Evolutionary conservation across 2,113 vertebrate genomes (phyloP), one percentile per base, ranked within the genome.

Genomic region (Pterocles burchelli): DNA sequence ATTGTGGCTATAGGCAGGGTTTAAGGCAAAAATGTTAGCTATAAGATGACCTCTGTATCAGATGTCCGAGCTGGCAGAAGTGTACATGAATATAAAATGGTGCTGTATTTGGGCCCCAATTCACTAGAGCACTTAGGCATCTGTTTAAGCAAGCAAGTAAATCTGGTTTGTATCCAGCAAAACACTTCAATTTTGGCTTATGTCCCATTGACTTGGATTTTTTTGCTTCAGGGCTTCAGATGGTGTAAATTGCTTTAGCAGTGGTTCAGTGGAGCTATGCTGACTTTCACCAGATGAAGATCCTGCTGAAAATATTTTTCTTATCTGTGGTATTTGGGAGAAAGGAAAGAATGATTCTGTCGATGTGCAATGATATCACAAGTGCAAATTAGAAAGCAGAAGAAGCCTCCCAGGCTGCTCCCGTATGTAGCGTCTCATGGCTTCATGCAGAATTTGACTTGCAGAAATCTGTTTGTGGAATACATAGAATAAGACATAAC

Each of bases 21-120:
- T 92, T 96, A 90, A 86, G 45, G 65, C 49, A 95, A 94, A 97
- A 95, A 86, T 75, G 61, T 80, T 93, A 91, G 83, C 88, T 92
- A 33, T 81, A 96, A 75, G 79, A 86, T 87, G 83, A 92, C 73
- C 65, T 89, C 79, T 88, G 66, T 96, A 95, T 95, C 93, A 92
- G 70, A 90, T 96, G 73, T 93, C 95, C 77, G 79, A 78, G 80
- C 79, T 82, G 65, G 73, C 51, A 94, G 74, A 93, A 96, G 54
- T 62, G 58, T 76, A 84, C 88, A 68, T 75, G 82, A 91, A 96
- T 95, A 63, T 92, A 92, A 92, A 94, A 89, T 49, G 65, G 36
- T 66, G 19, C 55, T 1, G 10, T 78, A 73, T 90, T 90, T 90
- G 85, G 76, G 49, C 45, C 36, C 22, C n/a, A 49, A 8, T 77